These are phyloP conservation scores for Plusia festucae DNA, from an alignment of 2,888 invertebrate species.

Conservation along the genomic window DNA sequence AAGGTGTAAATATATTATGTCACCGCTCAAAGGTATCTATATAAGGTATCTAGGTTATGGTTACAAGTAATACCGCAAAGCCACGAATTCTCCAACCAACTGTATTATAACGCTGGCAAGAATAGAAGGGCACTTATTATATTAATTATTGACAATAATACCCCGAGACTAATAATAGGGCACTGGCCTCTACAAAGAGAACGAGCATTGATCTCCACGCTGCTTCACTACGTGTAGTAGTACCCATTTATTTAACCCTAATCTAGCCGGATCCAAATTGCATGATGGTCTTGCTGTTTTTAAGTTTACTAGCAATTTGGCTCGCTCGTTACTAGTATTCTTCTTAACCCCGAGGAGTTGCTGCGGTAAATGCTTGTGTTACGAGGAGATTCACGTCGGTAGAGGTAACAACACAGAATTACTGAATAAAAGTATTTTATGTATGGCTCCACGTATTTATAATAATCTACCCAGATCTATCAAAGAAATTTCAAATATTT, in stretches of 20 bases:
- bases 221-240: no score
- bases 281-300: no score
- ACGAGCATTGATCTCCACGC: neutral
- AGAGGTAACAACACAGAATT: neutral
- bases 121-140: neutral
- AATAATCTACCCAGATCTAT: constrained; percentile 1
- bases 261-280: no score
- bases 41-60: constrained; percentile 33
- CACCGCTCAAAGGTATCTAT: constrained; percentile 11
- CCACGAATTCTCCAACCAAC: neutral
- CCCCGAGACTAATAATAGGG: neutral
- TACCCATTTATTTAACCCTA: no score
- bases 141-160: neutral
- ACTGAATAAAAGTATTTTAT: neutral
- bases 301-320: no score
- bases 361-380: no score
- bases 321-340: no score
- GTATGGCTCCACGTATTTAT: constrained; percentile 1
- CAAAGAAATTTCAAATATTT: neutral
- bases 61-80: constrained; percentile 6
- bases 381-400: no score
- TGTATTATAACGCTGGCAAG: neutral
- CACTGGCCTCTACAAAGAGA: neutral
- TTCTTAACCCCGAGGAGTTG: no score
- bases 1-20: constrained; percentile 7